phyloP scores from a whole-genome alignment of 2,113 vertebrate species.

The Callionymus lyra region DNA sequence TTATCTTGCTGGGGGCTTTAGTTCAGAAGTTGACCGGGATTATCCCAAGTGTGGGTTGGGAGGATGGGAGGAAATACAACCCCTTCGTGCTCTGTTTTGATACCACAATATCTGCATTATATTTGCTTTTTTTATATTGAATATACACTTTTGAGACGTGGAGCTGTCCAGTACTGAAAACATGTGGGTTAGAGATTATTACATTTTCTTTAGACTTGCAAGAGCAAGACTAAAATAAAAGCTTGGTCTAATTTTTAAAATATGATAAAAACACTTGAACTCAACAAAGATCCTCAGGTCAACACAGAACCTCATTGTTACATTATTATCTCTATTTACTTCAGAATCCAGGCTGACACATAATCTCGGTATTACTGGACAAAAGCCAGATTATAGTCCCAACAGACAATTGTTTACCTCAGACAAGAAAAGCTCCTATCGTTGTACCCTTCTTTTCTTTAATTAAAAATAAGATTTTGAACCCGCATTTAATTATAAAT shows the following conservation, averaged over 20 bases:
- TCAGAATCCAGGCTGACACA: not conserved
- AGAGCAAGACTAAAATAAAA: too few relatives aligned
- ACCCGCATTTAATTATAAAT: too few relatives aligned
- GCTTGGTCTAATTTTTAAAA: too few relatives aligned
- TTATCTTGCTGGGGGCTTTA: conserved; percentile 48
- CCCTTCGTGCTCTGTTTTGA: not conserved
- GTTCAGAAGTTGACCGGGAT: conserved; percentile 53
- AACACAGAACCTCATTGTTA: too few relatives aligned
- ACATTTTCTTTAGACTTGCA: too few relatives aligned
- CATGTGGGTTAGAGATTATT: too few relatives aligned
- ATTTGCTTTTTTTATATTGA: not conserved
- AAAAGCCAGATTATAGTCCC: not conserved
- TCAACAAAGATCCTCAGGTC: too few relatives aligned
- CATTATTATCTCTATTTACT: too few relatives aligned
- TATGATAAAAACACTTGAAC: too few relatives aligned
- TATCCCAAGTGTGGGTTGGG: conserved; percentile 14
- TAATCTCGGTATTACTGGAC: not conserved
- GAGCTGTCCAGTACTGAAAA: conserved; percentile 58
- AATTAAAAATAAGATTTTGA: too few relatives aligned
- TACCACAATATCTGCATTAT: not conserved
- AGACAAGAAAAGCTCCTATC: not conserved
- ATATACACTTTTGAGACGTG: not conserved
- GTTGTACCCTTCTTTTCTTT: not conserved
- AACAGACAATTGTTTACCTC: not conserved
- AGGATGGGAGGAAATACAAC: not conserved